Conservation (phyloP, 2,888 invertebrate species). For the Tenthredo scrophulariae region DNA sequence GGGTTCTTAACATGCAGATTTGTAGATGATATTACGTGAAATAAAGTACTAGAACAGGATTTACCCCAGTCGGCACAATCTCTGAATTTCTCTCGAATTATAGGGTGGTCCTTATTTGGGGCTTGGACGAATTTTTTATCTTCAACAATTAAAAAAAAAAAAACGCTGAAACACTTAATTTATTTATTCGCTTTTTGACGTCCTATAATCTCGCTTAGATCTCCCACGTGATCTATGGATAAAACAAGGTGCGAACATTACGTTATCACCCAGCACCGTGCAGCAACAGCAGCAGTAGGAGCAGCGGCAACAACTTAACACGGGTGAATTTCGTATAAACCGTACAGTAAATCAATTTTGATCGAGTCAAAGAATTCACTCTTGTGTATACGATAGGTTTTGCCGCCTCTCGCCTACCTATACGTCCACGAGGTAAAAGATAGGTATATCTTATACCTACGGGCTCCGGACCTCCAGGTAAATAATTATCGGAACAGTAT, state of each 20-base stretch:
- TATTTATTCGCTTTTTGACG: neutral
- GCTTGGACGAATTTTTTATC: too few species aligned
- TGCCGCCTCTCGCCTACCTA: neutral
- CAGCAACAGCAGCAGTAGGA: too few species aligned
- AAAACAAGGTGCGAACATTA: constrained; percentile 29
- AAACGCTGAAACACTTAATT: neutral
- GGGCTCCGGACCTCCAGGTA: neutral
- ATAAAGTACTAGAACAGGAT: too few species aligned
- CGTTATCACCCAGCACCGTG: too few species aligned
- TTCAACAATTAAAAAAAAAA: too few species aligned
- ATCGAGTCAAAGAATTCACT: constrained; percentile 10
- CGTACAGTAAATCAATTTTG: constrained; percentile 5
- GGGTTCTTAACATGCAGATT: too few species aligned
- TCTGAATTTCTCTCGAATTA: too few species aligned
- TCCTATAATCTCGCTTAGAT: neutral
- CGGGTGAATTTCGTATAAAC: constrained; percentile 26
- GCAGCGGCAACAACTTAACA: constrained; percentile 1
- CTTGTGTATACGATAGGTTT: neutral
- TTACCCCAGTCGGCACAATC: too few species aligned
- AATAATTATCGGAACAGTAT: constrained; percentile 51
- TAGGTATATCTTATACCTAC: neutral
- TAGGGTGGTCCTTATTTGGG: too few species aligned
- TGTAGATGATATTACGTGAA: too few species aligned
- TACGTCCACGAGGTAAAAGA: too few species aligned
- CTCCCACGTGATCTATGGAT: constrained; percentile 13